Percentiles rank a stretch among this genome's conserved stretches.
Conservation (phyloP, 2,113 vertebrate species). For the Sylvietta virens region DNA sequence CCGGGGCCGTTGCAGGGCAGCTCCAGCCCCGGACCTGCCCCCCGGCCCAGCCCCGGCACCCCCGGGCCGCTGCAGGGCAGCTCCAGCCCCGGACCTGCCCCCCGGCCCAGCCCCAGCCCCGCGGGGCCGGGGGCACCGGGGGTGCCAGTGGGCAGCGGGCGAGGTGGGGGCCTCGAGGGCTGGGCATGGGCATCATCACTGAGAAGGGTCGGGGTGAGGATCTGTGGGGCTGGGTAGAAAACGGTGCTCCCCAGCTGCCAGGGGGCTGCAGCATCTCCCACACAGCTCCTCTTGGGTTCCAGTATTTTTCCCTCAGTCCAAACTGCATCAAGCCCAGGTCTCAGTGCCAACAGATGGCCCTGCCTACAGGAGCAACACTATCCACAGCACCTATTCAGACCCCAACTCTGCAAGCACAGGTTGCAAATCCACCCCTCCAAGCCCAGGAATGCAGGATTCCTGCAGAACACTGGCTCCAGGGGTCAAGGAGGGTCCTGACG, state of each 20-base stretch:
- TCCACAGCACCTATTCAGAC: rapidly evolving
- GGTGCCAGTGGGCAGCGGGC: rapidly evolving
- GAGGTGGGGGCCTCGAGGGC: too few species aligned
- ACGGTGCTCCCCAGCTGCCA: rapidly evolving
- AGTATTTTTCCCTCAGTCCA: neutral
- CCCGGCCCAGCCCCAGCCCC: neutral
- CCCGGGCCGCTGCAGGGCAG: slow-evolving; percentile 1
- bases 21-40: neutral
- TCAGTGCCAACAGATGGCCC: neutral
- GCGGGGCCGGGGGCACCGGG: neutral
- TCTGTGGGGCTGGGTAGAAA: neutral
- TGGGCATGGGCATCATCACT: neutral
- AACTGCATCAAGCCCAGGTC: neutral
- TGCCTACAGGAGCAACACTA: neutral
- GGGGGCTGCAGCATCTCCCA: neutral
- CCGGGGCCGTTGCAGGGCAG: slow-evolving; percentile 1
- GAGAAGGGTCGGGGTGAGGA: neutral
- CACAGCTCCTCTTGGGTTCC: neutral
- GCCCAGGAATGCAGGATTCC: neutral
- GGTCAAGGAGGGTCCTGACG: neutral
- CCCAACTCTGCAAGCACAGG: neutral
- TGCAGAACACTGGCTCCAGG: neutral
- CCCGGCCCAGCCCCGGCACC: neutral
- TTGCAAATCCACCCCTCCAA: neutral
- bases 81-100: neutral